Evolutionary conservation across 2,113 vertebrate genomes (phyloP).

Genomic region (Cebidichthys violaceus): DNA sequence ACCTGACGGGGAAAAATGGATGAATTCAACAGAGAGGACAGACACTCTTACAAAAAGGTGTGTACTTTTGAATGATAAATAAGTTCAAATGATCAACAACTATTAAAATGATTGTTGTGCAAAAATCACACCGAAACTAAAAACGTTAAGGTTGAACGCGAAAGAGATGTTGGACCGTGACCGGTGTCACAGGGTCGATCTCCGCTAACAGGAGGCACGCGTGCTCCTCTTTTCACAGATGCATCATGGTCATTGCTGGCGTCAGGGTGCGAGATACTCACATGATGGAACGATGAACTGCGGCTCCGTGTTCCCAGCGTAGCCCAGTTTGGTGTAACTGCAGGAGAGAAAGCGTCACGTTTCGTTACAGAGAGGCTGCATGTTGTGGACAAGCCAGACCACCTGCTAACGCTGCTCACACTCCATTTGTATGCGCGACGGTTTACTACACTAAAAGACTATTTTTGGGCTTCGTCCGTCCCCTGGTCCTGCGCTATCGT

Average conservation of each 20-base stretch:
- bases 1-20: slow-evolving; percentile 82
- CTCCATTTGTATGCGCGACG: neutral
- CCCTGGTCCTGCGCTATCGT: neutral
- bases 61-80: neutral
- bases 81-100: neutral
- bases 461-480: slow-evolving; percentile 25
- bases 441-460: slow-evolving; percentile 14
- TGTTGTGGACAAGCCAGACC: neutral
- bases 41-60: neutral
- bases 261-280: slow-evolving; percentile 81
- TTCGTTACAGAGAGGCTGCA: neutral
- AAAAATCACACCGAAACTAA: neutral
- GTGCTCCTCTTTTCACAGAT: neutral
- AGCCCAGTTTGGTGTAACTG: slow-evolving; percentile 98
- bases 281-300: slow-evolving; percentile 99
- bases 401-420: neutral
- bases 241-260: neutral
- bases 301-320: slow-evolving; percentile 98
- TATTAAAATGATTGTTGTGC: neutral
- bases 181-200: neutral
- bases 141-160: neutral
- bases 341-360: slow-evolving; percentile 73
- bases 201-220: neutral
- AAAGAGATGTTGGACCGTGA: neutral
- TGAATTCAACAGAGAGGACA: slow-evolving; percentile 11